Base-by-base conservation (phyloP, 2,113 vertebrate species). In the Thamnaconus septentrionalis region DNA sequence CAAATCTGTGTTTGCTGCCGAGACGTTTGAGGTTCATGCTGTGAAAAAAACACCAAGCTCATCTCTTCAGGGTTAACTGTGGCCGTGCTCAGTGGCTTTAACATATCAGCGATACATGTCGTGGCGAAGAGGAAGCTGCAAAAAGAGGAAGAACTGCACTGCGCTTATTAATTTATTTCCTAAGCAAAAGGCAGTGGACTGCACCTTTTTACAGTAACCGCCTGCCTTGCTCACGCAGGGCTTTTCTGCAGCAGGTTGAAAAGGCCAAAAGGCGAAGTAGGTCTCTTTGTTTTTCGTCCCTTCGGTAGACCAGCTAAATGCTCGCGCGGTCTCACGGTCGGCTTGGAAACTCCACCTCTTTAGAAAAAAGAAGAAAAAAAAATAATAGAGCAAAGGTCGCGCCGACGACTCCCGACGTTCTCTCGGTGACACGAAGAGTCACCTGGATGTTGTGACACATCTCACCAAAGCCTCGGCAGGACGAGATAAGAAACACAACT, bases 11-110 rank as follows among this genome's bases (percentile, higher is more conserved):
- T 61, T 0, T 31, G 18, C 18, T 31, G 18, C 18, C 18, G 2
- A 31, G 18, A 31, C 18, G 18, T 69, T 61, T 68, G 51, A 54
- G 49, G 56, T 81, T 79, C 64, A 82, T 84, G 80, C 85, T 89
- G 84, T 89, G 85, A 31, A 31, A 31, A 89, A 89, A 81, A 82
- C 44, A 82, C 6, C 71, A 71, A 64, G 53, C n/a, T 50, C n/a
- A 9, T 50, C n/a, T 50, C n/a, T 11, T 10, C 10, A n/a, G 9
- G n/a, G 48, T 50, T 50, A 11, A n/a, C 18, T 31, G 18, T 31
- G 18, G 18, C 18, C 18, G 2, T 2, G 18, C 18, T 31, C 18
- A 31, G 18, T 31, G 18, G 18, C 18, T 31, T 31, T 31, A 31
- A 31, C 18, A 31, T 31, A 31, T 31, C 18, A 31, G 18, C 18